A percentile compares a stretch with the other conserved stretches of the same genome.
Conservation (phyloP, 2,797 vertebrate genomes). For the Falco cherrug region DNA sequence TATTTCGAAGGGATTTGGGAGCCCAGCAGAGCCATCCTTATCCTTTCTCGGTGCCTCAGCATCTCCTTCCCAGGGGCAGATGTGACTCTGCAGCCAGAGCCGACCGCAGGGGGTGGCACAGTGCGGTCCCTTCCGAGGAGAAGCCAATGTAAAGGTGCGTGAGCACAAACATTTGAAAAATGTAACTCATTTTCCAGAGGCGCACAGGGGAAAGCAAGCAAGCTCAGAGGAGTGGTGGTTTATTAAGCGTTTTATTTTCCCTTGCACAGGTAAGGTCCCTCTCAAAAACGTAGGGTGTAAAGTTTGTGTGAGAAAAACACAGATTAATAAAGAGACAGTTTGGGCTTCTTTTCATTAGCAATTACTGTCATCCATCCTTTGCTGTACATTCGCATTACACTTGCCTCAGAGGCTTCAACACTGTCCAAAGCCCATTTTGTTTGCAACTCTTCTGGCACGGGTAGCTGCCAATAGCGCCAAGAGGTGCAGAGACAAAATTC, state of each 20-base stretch:
- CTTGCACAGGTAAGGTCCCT: background rate
- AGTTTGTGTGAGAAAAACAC: background rate
- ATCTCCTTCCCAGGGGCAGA: background rate
- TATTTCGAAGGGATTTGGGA: background rate
- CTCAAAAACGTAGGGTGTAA: conserved; percentile 36
- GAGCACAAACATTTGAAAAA: background rate
- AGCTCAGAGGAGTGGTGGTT: background rate
- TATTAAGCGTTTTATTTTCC: conserved; percentile 33
- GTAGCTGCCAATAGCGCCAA: background rate
- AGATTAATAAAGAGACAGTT: background rate
- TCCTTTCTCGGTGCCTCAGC: background rate
- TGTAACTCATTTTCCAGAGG: background rate
- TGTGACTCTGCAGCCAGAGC: background rate
- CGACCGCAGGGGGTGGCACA: background rate
- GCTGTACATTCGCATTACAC: background rate
- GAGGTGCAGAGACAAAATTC: background rate
- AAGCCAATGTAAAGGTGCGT: background rate
- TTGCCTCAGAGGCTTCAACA: background rate
- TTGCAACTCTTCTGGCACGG: fast-evolving
- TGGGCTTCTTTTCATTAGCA: background rate
- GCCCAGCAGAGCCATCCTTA: background rate
- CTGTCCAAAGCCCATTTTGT: background rate
- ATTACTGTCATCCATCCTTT: background rate
- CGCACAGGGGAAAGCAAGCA: background rate
- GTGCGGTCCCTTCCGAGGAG: background rate